Evolutionary conservation across 1,140 invertebrate species (phyloP), one percentile per base, ranked within the genome.

Genomic region (Euborellia annulipes): DNA sequence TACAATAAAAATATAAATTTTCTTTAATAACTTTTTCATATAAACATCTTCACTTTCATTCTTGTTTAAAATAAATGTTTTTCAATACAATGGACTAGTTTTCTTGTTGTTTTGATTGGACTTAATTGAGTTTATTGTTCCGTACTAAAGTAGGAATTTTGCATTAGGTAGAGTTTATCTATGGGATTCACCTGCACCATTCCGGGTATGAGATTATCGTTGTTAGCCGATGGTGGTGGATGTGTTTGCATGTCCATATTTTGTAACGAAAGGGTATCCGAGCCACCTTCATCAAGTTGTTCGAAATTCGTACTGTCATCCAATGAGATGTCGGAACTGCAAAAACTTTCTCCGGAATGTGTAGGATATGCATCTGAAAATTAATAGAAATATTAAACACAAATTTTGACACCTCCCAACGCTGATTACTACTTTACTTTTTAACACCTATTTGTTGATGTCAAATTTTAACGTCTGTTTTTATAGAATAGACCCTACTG

Each of bases 161-260:
- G 88, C 92, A 97, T 97, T 55, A 93, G 82, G 68, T 94, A 97
- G 38, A 96, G 74, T 68, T 94, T 94, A 64, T 97, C 91, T 52
- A 97, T 96, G 27, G 91, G 92, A 64, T 95, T 95, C 57, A 78
- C 65, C 58, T 83, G 76, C 11, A 76, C 68, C 36, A 58, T 57
- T 50, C 63, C 59, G 50, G 64, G 58, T 55, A 42, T 73, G 53
- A 23, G 71, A 62, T 23, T 57, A 45, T 27, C 47, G 48, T 53
- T 72, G 66, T 55, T 43, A 68, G 70, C 52, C 69, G 70, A 46
- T 8, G 66, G 63, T 48, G 71, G 67, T 45, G 66, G 65, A 11
- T 27, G 23, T 38, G 51, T 52, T 46, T 66, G 67, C 32, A 75
- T 62, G 55, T 79, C 76, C 49, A 82, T 59, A 57, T 82, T 82